Percentiles rank a stretch among this genome's conserved stretches.
Evolutionary conservation across 2,797 vertebrate genomes (phyloP).

Genomic region (Phataginus tetradactyla): DNA sequence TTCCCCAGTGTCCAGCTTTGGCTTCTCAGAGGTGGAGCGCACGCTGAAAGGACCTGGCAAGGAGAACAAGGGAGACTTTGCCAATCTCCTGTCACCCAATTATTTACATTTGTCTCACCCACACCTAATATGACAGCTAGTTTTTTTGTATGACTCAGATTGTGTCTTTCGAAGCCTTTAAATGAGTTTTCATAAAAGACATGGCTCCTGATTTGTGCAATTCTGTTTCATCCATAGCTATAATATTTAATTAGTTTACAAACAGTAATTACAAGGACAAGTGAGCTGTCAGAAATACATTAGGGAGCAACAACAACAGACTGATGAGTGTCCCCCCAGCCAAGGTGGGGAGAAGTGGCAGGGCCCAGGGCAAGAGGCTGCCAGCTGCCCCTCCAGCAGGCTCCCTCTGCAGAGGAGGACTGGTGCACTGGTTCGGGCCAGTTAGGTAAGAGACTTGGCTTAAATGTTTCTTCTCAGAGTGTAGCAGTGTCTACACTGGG

Average conservation of each 20-base stretch:
- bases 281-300: conserved; percentile 38
- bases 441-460: not conserved
- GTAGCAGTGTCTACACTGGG: not conserved
- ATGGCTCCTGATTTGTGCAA: not conserved
- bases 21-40: not conserved
- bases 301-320: not conserved
- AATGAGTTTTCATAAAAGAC: not conserved
- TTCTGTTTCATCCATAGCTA: conserved; percentile 17
- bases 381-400: not conserved
- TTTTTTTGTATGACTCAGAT: not conserved
- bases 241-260: conserved; percentile 55
- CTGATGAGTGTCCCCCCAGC: not conserved
- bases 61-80: not conserved
- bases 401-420: not conserved
- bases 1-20: not conserved
- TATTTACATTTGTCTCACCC: not conserved
- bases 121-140: not conserved
- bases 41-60: not conserved
- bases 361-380: not conserved
- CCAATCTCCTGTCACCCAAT: not conserved
- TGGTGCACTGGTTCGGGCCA: fast-evolving
- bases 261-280: conserved; percentile 51
- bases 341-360: not conserved
- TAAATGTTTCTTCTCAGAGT: not conserved
- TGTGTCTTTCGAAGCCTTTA: conserved; percentile 15